Percentiles rank a stretch among this genome's conserved stretches.
These are phyloP conservation scores for Tapirus indicus DNA, from an alignment of 2,797 vertebrate genomes.

Conservation along the genomic window DNA sequence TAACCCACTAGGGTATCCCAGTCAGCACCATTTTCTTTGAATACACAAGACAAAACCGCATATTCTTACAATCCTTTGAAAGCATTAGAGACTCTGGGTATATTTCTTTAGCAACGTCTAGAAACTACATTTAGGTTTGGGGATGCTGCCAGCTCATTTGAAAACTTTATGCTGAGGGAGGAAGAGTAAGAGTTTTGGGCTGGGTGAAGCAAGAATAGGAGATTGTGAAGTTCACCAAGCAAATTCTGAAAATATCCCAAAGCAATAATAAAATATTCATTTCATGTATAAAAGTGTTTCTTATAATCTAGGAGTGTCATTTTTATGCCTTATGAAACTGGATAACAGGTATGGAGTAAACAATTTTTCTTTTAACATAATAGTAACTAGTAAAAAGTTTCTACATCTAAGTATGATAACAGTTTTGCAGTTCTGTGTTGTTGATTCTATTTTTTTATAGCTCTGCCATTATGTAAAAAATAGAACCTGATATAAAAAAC, in stretches of 20 bases:
- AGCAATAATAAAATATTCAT: slow-evolving; percentile 67
- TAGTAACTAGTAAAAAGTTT: neutral
- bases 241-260: slow-evolving; percentile 63
- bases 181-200: neutral
- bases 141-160: slow-evolving; percentile 28
- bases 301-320: neutral
- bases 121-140: slow-evolving; percentile 22
- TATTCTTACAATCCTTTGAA: slow-evolving; percentile 58
- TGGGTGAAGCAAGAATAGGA: slow-evolving; percentile 36
- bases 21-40: slow-evolving; percentile 61
- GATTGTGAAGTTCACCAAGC: slow-evolving; percentile 29
- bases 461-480: neutral
- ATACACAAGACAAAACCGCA: slow-evolving; percentile 24
- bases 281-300: slow-evolving; percentile 41
- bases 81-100: slow-evolving; percentile 47
- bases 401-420: slow-evolving; percentile 2
- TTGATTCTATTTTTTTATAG: neutral
- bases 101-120: slow-evolving; percentile 44
- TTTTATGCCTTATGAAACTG: slow-evolving; percentile 53
- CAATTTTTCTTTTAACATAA: neutral
- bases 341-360: slow-evolving; percentile 13
- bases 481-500: neutral
- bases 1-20: slow-evolving; percentile 44
- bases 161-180: neutral
- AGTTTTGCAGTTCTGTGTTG: neutral